phyloP scores from a whole-genome alignment of 2,888 invertebrate genomes.

The Pandemis cinnamomeana region DNA sequence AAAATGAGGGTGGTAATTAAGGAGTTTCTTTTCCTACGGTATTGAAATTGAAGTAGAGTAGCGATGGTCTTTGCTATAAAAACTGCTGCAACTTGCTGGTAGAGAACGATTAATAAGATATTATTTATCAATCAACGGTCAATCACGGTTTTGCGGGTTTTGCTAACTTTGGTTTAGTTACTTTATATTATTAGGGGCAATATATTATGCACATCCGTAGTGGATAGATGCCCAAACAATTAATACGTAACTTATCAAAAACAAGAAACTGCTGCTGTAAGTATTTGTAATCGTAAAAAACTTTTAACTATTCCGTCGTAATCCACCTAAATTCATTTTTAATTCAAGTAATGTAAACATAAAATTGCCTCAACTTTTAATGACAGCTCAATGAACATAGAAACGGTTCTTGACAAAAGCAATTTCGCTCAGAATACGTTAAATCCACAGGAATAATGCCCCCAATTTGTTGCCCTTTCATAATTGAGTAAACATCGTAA shows the following conservation, averaged over 20 bases:
- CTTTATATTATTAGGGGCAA: too few relatives aligned
- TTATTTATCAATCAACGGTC: too few relatives aligned
- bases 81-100: too few relatives aligned
- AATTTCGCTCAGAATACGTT: constrained; percentile 45
- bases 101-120: too few relatives aligned
- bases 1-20: not conserved
- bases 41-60: too few relatives aligned
- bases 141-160: too few relatives aligned
- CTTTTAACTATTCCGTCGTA: not conserved
- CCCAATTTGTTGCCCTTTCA: constrained; percentile 53
- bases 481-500: constrained; percentile 56
- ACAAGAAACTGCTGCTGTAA: too few relatives aligned
- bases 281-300: not conserved
- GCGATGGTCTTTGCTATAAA: too few relatives aligned
- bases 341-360: constrained; percentile 36
- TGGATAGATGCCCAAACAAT: too few relatives aligned
- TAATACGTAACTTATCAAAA: too few relatives aligned
- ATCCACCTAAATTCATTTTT: not conserved
- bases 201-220: too few relatives aligned
- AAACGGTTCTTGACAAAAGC: constrained; percentile 43
- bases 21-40: not conserved
- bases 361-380: constrained; percentile 30
- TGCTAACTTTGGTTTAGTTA: too few relatives aligned
- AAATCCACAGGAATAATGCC: constrained; percentile 52
- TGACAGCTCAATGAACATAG: constrained; percentile 30